Conservation (phyloP, 2,888 invertebrate genomes). For the Amaurobius ferox region DNA sequence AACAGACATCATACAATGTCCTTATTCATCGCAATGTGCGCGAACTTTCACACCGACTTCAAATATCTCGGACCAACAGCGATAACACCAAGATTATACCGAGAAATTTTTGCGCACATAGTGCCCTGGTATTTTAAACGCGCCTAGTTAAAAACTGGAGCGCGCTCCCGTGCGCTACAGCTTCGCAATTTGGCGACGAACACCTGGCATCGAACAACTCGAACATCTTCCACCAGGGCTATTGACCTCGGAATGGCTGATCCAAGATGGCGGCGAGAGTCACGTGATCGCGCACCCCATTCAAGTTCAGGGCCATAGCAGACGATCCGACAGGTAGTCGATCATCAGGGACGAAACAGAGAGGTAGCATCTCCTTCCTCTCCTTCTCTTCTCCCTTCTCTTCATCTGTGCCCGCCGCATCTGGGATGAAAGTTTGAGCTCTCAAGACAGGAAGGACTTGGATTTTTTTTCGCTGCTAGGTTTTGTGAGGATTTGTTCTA, state of each 20-base stretch:
- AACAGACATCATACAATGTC: no score
- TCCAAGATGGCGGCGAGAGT: constrained; percentile 40
- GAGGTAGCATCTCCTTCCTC: constrained; percentile 41
- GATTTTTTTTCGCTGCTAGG: background rate
- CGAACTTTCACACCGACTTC: no score
- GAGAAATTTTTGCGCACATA: background rate
- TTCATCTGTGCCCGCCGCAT: background rate
- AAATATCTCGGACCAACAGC: no score
- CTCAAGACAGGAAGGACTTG: background rate
- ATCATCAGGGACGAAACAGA: constrained; percentile 32
- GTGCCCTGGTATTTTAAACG: constrained; percentile 1
- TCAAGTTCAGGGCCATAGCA: constrained; percentile 66
- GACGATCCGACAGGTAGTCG: constrained; percentile 45
- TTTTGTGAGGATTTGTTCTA: background rate
- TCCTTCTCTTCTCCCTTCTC: constrained; percentile 1
- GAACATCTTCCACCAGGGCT: constrained; percentile 32
- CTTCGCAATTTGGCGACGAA: background rate
- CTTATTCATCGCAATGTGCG: no score
- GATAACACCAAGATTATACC: no score
- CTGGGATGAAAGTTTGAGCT: background rate
- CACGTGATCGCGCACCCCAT: constrained; percentile 50
- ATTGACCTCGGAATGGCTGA: constrained; percentile 63
- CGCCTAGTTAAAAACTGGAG: background rate
- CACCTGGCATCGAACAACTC: background rate
- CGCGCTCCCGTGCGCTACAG: constrained; percentile 14